phyloP scores from a whole-genome alignment of 2,113 vertebrate genomes.

The Aphyosemion australe region DNA sequence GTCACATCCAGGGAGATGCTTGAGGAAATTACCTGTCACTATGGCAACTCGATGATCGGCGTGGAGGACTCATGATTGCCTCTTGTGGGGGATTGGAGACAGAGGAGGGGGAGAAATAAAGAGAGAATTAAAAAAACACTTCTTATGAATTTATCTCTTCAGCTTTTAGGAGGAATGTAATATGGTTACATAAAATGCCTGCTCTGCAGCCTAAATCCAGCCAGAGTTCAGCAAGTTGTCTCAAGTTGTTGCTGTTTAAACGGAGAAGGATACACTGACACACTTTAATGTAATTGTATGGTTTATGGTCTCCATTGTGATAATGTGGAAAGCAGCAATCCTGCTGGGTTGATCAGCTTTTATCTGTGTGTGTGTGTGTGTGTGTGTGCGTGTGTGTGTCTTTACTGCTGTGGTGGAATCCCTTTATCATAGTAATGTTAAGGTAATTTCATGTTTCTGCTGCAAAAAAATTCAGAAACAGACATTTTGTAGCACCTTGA shows the following conservation, averaged over 20 bases:
- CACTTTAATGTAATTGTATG: conserved; percentile 3
- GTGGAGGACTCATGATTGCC: conserved; percentile 74
- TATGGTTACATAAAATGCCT: conserved; percentile 15
- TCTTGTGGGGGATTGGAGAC: conserved; percentile 51
- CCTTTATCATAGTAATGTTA: conserved; percentile 2
- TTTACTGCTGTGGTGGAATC: conserved; percentile 5
- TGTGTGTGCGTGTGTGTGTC: not conserved
- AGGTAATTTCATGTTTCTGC: conserved; percentile 9
- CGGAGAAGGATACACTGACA: conserved; percentile 4
- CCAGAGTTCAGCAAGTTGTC: conserved; percentile 13
- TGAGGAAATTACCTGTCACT: conserved; percentile 77
- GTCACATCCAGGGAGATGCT: conserved; percentile 13
- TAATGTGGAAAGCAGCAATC: conserved; percentile 11
- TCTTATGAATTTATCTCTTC: conserved; percentile 33
- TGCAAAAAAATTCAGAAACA: conserved; percentile 25
- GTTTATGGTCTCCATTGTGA: conserved; percentile 19
- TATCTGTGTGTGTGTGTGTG: not conserved
- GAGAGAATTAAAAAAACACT: conserved; percentile 29
- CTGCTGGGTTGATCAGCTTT: conserved; percentile 3
- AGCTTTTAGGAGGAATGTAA: conserved; percentile 5
- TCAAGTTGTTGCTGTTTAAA: conserved; percentile 19
- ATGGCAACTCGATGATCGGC: conserved; percentile 70
- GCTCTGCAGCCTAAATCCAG: conserved; percentile 19
- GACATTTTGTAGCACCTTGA: not conserved
- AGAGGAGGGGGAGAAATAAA: not conserved